Base-by-base conservation (phyloP, 2,888 invertebrate species). In the Andrena trimmerana region DNA sequence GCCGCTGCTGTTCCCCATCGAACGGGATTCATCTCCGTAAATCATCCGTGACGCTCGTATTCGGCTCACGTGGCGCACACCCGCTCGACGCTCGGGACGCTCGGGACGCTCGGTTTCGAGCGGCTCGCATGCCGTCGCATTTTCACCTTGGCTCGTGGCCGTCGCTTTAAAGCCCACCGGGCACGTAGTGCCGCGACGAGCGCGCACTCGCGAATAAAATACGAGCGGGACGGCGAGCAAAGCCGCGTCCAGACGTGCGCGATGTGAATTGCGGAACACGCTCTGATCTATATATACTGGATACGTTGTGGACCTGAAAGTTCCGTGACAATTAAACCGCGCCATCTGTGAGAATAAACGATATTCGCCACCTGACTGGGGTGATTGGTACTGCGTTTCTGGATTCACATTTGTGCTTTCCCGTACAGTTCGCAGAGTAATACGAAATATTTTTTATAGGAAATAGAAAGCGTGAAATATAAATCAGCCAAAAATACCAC, bases 1-100 rank as follows among this genome's bases (percentile, higher is more conserved):
- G 24, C 10, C 36, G 52, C 65, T 62, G 50, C 62, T 60, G 73
- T 81, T 72, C 74, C 75, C 77, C 84, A 74, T 84, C 81, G 74
- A 86, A 86, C 85, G 85, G 85, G 85, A 86, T 84, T 86, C 82
- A 84, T 86, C 85, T 84, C 81, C 54, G 81, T 86, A 86, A 86
- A 86, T 86, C 85, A 86, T 84, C 79, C 74, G 66, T 48, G 74
- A 79, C 81, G 77, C 79, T 63, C 77, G 81, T 67, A 84, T 86
- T 84, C 85, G 71, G 54, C 54, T 82, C 85, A 77, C 85, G 85
- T 77, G 74, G 50, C 42, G 42, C 48, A 75, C 78, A 78, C 66
- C 78, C 76, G 70, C 79, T 78, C 78, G 69, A 59, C 75, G 75
- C 78, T 75, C 76, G 69, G 73, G 69, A 59, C 75, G 75, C 78